Evolutionary conservation across 2,888 invertebrate species (phyloP), one percentile per base, ranked within the genome.

Genomic region (Apodemia duryi): DNA sequence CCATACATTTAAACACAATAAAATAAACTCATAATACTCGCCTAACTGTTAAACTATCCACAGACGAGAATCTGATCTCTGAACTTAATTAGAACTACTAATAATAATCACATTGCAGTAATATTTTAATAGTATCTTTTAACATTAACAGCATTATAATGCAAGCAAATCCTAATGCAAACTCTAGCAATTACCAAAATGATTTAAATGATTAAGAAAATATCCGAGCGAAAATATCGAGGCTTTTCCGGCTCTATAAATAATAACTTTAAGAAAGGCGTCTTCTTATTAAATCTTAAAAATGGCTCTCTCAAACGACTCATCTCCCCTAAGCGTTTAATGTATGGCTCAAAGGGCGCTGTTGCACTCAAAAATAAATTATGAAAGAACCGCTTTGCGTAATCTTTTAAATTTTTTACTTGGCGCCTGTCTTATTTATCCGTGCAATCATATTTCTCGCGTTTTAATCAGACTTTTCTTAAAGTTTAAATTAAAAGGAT

Each of bases 181-280:
- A 60, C 13, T 7, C 5, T 7, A 35, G 29, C 35, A 35, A 35
- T 60, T 35, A 60, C n/a, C 32, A 60, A 60, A 60, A 60, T 13
- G 32, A 6, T 35, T n/a, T 32, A 60, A 60, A 60, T 51, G 2
- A 60, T 60, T 35, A 35, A 35, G 29, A 35, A 57, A 54, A 29
- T 29, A 54, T 29, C 29, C 54, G 11, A 54, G 54, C 29, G 29
- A 54, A 54, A 54, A 60, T 60, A 60, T 60, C 60, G 32, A 60
- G 60, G 35, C 11, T 60, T 60, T 60, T n/a, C 60, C 57, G 32
- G 60, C 32, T 60, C 13, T 60, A 60, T 60, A 60, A 60, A 54
- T 61, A 63, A 61, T 29, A 61, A 46, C 63, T 63, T 46, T 38
- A 32, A 41, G 66, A 63, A 63, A 63, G 52, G 66, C 65, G 49